These are phyloP conservation scores for Euspilapteryx auroguttella DNA, from an alignment of 2,888 invertebrate species.

Conservation along the genomic window DNA sequence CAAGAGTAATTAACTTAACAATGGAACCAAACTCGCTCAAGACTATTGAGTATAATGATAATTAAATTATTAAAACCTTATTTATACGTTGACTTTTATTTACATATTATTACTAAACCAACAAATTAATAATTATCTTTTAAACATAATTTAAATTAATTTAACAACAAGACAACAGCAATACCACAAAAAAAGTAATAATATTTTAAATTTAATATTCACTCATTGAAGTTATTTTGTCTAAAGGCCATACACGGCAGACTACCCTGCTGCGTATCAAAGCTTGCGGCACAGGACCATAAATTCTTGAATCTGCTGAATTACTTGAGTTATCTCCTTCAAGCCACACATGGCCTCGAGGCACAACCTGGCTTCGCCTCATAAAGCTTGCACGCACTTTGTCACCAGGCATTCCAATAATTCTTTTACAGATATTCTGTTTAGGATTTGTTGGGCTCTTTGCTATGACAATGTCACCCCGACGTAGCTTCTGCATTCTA, in stretches of 20 bases:
- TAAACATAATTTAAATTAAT: background rate
- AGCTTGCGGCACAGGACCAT: constrained; percentile 88
- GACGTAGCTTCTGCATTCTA: constrained; percentile 60
- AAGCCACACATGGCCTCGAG: constrained; percentile 86
- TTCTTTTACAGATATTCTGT: constrained; percentile 83
- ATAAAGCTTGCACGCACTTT: constrained; percentile 26
- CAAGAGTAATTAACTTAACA: constrained; percentile 19
- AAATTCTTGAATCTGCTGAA: constrained; percentile 84
- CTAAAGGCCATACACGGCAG: constrained; percentile 77
- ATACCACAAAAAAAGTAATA: background rate
- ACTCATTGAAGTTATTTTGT: constrained; percentile 38
- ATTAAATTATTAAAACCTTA: constrained; percentile 12
- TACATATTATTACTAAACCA: background rate
- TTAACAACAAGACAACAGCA: no score
- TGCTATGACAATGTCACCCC: constrained; percentile 86
- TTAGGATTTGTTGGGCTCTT: constrained; percentile 79
- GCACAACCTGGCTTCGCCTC: constrained; percentile 62
- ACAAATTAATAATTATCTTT: background rate
- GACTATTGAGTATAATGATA: constrained; percentile 35
- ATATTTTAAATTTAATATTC: constrained; percentile 14
- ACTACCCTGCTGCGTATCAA: constrained; percentile 80
- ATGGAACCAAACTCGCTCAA: constrained; percentile 39
- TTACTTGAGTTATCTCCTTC: constrained; percentile 87
- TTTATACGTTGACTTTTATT: constrained; percentile 5
- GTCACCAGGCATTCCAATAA: constrained; percentile 78